Evolutionary conservation across 2,888 invertebrate species (phyloP).

Genomic region (Cataglyphis altisquamis): DNA sequence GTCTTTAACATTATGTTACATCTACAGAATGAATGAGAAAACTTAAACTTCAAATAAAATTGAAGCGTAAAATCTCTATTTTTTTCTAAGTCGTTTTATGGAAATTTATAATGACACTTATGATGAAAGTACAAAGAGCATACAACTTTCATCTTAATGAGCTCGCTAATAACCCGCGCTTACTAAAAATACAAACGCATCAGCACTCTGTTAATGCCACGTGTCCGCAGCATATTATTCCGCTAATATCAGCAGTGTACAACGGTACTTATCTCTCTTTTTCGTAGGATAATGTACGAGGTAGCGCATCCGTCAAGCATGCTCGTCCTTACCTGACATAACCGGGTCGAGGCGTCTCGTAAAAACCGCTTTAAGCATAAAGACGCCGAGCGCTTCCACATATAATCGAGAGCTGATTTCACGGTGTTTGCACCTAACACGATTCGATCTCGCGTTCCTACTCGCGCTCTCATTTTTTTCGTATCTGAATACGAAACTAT

Average conservation of each 20-base stretch:
- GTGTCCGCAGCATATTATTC: conserved; percentile 20
- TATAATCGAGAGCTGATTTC: conserved; percentile 52
- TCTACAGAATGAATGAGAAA: not conserved
- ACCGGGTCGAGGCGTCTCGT: conserved; percentile 65
- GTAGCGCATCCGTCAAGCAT: conserved; percentile 59
- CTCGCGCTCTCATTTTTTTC: conserved; percentile 50
- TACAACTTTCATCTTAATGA: conserved; percentile 11
- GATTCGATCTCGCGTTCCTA: conserved; percentile 39
- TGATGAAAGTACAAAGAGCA: not conserved
- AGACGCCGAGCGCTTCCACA: conserved; percentile 50
- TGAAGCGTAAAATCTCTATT: too few relatives aligned
- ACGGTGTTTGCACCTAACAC: conserved; percentile 53
- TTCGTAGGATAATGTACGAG: conserved; percentile 33
- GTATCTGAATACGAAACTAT: conserved; percentile 57
- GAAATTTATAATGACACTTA: not conserved
- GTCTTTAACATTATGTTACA: not conserved
- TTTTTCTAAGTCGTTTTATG: not conserved
- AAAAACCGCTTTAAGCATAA: conserved; percentile 45
- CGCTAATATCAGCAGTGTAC: conserved; percentile 33
- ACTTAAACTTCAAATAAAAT: not conserved
- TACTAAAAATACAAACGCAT: conserved; percentile 24
- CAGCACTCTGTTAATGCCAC: conserved; percentile 12
- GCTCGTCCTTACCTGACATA: conserved; percentile 62
- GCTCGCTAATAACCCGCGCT: not conserved
- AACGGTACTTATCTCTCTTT: conserved; percentile 66